Percentiles rank a stretch among this genome's conserved stretches.
Evolutionary conservation across 2,797 vertebrate species (phyloP).

Genomic region (Heterohyrax brucei): DNA sequence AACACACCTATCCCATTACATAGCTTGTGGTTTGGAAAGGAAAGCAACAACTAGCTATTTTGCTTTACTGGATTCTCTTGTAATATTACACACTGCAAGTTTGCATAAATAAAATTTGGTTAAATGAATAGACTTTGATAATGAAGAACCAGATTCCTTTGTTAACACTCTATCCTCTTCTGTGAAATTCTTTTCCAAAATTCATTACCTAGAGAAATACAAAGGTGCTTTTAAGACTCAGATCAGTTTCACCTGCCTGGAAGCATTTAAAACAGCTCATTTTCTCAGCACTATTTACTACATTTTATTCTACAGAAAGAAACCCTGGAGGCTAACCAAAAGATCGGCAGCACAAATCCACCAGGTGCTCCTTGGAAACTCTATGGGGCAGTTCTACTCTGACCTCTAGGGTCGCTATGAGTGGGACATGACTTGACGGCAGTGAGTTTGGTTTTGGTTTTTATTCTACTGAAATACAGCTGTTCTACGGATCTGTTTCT

Average conservation of each 20-base stretch:
- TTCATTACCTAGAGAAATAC: not conserved
- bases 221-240: not conserved
- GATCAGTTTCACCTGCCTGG: not conserved
- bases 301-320: not conserved
- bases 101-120: not conserved
- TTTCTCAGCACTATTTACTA: too few species aligned
- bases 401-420: too few species aligned
- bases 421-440: too few species aligned
- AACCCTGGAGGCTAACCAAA: too few species aligned
- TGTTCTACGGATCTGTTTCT: not conserved
- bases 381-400: too few species aligned
- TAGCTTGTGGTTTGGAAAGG: not conserved
- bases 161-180: not conserved
- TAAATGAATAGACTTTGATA: not conserved
- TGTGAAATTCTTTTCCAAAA: not conserved
- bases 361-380: too few species aligned
- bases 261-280: not conserved
- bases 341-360: too few species aligned
- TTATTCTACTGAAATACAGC: too few species aligned
- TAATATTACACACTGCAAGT: not conserved
- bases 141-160: not conserved
- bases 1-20: not conserved
- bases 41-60: not conserved
- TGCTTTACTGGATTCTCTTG: not conserved
- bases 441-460: not conserved